Evolutionary conservation across 2,888 invertebrate species (phyloP), one percentile per base, ranked within the genome.

Genomic region (Phlogophora meticulosa): DNA sequence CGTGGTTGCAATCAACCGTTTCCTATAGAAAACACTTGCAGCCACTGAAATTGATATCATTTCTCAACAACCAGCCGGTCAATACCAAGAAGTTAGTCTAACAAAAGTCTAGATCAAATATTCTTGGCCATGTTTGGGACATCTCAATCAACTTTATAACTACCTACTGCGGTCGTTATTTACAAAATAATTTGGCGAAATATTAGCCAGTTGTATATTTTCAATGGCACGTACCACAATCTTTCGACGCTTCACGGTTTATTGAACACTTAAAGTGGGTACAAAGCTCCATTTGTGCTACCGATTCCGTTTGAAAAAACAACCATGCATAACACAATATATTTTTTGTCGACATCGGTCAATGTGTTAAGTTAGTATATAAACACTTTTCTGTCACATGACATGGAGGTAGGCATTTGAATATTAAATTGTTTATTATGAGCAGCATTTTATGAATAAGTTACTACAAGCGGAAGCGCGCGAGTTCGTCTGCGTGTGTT

Each of bases 1-100:
- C 83, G 91, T 91, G 91, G 90, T 89, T 91, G 93, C 93, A 94
- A 92, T 91, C 90, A 88, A 90, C 82, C 89, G 90, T 91, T 93
- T 91, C 85, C 90, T 92, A 92, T 88, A 91, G 89, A 91, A 91
- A 93, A 89, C 88, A 89, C 86, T 91, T 90, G 89, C 87, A 89
- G 88, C 83, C 73, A 82, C 86, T 91, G 88, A 90, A 92, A 92
- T 90, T 90, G 91, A 91, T 91, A 91, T 87, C 68, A 84, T 94
- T 94, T 91, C 90, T 84, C 87, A 92, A 93, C 85, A 80, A 81
- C 74, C 72, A 77, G 72, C 76, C 75, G 66, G 68, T 78, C 70
- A 80, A 76, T 52, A 67, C 59, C 69, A 58, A 66, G 63, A 63
- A 40, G 60, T 65, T 58, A 58, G 49, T 40, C 40, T 43, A 58